Conservation (phyloP, 2,113 vertebrate genomes). For the Neodon shergylaensis region DNA sequence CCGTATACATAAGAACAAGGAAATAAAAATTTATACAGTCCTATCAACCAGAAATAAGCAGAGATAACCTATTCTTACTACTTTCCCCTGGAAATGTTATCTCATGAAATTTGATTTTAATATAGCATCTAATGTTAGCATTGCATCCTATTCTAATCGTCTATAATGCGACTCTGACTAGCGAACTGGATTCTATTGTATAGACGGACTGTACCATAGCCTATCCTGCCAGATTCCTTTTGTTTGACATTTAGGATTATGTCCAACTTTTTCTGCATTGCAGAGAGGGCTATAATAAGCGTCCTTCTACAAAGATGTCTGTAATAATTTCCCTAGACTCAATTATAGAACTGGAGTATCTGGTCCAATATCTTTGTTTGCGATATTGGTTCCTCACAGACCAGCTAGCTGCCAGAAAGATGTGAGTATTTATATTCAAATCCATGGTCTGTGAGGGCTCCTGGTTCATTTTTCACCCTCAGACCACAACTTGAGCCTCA, state of each 20-base stretch:
- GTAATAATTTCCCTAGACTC: slow-evolving; percentile 30
- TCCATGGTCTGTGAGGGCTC: neutral
- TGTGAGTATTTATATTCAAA: slow-evolving; percentile 1
- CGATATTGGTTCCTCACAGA: neutral
- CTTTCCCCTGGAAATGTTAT: slow-evolving; percentile 41
- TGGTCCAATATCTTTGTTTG: slow-evolving; percentile 16
- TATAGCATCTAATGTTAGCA: slow-evolving; percentile 9
- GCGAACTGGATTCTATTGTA: neutral
- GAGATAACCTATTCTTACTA: slow-evolving; percentile 6
- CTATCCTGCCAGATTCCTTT: slow-evolving; percentile 11
- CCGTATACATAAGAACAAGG: neutral
- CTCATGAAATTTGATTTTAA: slow-evolving; percentile 46
- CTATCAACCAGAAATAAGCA: neutral
- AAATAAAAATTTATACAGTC: slow-evolving; percentile 21
- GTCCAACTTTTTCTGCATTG: neutral
- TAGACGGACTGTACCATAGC: neutral
- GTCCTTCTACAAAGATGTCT: neutral
- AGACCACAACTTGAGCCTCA: neutral
- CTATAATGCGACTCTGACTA: slow-evolving; percentile 18
- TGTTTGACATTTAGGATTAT: slow-evolving; percentile 15
- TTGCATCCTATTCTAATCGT: neutral
- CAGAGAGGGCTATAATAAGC: neutral
- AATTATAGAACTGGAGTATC: neutral
- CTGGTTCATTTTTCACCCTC: neutral
- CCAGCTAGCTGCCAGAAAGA: neutral